These are phyloP conservation scores for Marasmarcha lunaedactyla DNA, from an alignment of 2,888 invertebrate species.

Conservation along the genomic window DNA sequence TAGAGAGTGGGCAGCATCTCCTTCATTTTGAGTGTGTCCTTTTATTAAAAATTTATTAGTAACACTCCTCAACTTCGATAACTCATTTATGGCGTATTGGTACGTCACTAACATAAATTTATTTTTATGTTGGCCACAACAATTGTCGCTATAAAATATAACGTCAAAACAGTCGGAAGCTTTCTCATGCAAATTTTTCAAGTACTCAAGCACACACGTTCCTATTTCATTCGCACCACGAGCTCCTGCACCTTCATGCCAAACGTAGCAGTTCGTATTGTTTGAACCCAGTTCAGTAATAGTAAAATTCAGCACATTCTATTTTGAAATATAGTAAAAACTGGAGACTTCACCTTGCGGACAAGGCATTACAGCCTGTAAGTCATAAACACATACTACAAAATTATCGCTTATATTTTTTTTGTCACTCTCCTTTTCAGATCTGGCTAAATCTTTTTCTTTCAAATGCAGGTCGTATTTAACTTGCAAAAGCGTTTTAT, in stretches of 20 bases:
- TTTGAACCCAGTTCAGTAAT: constrained; percentile 11
- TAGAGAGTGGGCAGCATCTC: constrained; percentile 18
- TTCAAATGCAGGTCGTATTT: constrained; percentile 13
- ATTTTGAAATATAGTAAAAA: constrained; percentile 19
- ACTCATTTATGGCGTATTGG: constrained; percentile 7
- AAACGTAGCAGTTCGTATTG: too few relatives aligned
- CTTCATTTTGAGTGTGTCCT: constrained; percentile 23
- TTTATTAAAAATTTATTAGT: constrained; percentile 22
- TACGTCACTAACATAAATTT: constrained; percentile 13
- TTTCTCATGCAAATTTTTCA: constrained; percentile 1
- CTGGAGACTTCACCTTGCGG: constrained; percentile 17
- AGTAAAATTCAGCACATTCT: constrained; percentile 18
- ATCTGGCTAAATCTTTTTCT: constrained; percentile 15
- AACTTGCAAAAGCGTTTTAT: constrained; percentile 10
- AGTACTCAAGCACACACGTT: constrained; percentile 6
- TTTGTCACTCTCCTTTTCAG: constrained; percentile 15
- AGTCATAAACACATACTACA: constrained; percentile 14
- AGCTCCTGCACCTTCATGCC: constrained; percentile 8
- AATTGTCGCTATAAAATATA: constrained; percentile 13
- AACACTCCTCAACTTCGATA: constrained; percentile 10
- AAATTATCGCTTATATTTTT: constrained; percentile 8
- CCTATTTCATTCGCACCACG: constrained; percentile 10
- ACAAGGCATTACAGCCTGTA: constrained; percentile 19
- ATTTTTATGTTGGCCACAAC: constrained; percentile 14
- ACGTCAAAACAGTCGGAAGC: constrained; percentile 5